Base-by-base conservation (phyloP, 2,888 invertebrate genomes). In the Autographa gamma region DNA sequence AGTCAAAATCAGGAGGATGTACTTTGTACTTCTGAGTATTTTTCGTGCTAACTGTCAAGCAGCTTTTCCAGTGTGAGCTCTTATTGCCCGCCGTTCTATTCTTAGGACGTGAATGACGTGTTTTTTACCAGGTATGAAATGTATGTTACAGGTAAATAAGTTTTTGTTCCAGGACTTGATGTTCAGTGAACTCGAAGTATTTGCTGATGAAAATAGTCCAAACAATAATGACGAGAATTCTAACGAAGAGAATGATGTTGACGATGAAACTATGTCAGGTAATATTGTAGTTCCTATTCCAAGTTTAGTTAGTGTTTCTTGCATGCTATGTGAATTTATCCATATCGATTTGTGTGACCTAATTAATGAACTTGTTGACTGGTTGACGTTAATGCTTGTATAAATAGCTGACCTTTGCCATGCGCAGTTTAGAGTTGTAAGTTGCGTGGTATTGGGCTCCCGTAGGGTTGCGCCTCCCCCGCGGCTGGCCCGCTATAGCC, bases 241-340 rank as follows among this genome's bases (percentile, higher is more conserved):
- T 5, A 97, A 97, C 84, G 98, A 98, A 88, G 98, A 98, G 89
- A 98, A 98, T 88, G 98, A 98, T 87, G 97, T 98, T 0, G 98
- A 98, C 88, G 97, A 98, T 80, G 98, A 98, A 92, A 98, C 98
- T 4, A 98, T 98, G 96, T 97, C 97, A 80, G 97, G 97, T 96
- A 96, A 68, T 25, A 56, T 56, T 13, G 48, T 63, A 18, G 19
- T 54, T 56, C 3, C 25, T 1, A 8, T 56, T 56, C 54, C 11
- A 0, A 11, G n/a, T 3, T 25, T 25, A 25, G 25, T 25, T 25
- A 25, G 25, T 25, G 25, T 16, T 48, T n/a, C n/a, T 48, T 48
- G 48, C 48, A 48, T 48, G 48, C 7, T n/a, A 48, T 43, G n/a
- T 48, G 16, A 48, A n/a, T 48, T 48, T n/a, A 48, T 6, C 48